These are phyloP conservation scores for Deladenus siricidicola DNA, from an alignment of 2,888 invertebrate genomes.

Conservation along the genomic window DNA sequence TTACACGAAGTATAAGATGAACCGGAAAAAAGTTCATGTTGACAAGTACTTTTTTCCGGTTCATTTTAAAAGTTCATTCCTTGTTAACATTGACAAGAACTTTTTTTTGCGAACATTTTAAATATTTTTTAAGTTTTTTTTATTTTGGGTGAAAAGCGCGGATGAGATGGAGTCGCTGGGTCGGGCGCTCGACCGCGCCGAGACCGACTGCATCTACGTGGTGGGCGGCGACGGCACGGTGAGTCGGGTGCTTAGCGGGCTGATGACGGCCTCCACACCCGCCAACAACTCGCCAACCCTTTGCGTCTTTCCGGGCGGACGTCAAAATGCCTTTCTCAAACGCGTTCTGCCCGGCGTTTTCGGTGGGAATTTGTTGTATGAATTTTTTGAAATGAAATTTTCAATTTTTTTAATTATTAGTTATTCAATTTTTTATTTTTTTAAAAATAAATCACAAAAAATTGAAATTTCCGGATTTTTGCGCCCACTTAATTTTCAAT, in stretches of 20 bases:
- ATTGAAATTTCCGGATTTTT: too few species aligned
- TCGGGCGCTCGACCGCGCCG: conserved; percentile 37
- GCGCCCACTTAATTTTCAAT: too few species aligned
- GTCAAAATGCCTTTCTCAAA: conserved; percentile 33
- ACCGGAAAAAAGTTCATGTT: too few species aligned
- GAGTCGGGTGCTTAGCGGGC: conserved; percentile 37
- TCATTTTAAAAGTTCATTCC: too few species aligned
- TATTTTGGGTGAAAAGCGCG: conserved; percentile 34
- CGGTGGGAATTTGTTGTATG: not conserved
- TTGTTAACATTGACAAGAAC: too few species aligned
- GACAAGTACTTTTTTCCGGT: too few species aligned
- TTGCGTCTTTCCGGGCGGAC: conserved; percentile 48
- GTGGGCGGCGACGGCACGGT: conserved; percentile 52
- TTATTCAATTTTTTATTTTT: too few species aligned
- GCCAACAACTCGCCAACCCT: conserved; percentile 23
- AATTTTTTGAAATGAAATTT: conserved; percentile 1
- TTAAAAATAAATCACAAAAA: too few species aligned
- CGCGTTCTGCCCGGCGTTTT: conserved; percentile 2
- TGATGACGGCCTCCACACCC: conserved; percentile 30
- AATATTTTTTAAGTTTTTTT: too few species aligned
- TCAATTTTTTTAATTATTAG: too few species aligned
- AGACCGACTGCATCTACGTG: conserved; percentile 47
- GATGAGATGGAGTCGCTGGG: conserved; percentile 40
- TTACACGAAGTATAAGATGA: too few species aligned
- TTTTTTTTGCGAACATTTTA: too few species aligned